Conservation (phyloP, 2,113 vertebrate species). For the Nannobrachium achirus region DNA sequence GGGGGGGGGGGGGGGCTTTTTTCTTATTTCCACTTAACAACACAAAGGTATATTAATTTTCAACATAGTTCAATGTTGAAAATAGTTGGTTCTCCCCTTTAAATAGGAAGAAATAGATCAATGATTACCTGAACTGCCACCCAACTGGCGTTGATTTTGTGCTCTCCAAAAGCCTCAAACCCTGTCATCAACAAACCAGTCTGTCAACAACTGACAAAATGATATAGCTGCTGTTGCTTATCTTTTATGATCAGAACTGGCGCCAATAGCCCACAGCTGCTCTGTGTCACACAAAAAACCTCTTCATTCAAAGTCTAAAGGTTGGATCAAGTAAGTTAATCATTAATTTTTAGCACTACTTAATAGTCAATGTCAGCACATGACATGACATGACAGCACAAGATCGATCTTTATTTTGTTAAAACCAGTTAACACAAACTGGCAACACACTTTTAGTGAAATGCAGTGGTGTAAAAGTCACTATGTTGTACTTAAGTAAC, state of each 20-base stretch:
- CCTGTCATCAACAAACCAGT: constrained; percentile 41
- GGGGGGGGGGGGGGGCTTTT: too few relatives aligned
- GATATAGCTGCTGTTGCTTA: background rate
- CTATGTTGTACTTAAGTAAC: too few relatives aligned
- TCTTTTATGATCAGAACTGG: constrained; percentile 3
- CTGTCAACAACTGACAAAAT: background rate
- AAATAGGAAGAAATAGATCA: background rate
- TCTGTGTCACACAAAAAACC: background rate
- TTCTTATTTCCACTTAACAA: too few relatives aligned
- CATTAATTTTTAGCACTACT: constrained; percentile 30
- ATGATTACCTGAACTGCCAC: constrained; percentile 78
- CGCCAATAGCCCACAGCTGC: background rate
- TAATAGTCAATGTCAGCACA: background rate
- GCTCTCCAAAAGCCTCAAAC: constrained; percentile 79
- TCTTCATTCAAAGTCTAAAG: constrained; percentile 54
- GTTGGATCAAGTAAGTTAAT: constrained; percentile 52
- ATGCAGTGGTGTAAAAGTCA: too few relatives aligned
- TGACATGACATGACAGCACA: background rate
- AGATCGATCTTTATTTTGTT: background rate
- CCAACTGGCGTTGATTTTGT: constrained; percentile 80
- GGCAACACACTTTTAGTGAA: too few relatives aligned
- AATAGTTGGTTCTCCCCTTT: too few relatives aligned
- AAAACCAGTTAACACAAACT: too few relatives aligned
- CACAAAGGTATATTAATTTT: too few relatives aligned
- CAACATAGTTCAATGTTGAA: too few relatives aligned